phyloP scores from a whole-genome alignment of 2,797 vertebrate genomes.

The Diglossa cyanea region DNA sequence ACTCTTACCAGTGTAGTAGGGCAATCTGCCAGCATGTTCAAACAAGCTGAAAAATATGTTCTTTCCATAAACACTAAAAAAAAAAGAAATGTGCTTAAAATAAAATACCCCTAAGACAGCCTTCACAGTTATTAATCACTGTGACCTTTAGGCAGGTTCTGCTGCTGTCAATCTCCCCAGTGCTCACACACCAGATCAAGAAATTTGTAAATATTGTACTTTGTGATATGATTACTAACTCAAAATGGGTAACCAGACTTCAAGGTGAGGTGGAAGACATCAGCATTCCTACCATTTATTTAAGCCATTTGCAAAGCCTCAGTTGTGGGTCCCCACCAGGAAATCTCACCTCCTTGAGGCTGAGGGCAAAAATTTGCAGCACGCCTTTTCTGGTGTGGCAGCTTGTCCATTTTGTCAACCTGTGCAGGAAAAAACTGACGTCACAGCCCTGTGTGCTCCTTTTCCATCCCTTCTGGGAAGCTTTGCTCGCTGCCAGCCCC shows the following conservation, averaged over 20 bases:
- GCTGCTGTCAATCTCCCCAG: not conserved
- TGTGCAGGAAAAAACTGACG: not conserved
- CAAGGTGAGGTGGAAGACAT: not conserved
- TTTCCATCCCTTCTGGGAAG: not conserved
- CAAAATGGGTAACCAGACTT: not conserved
- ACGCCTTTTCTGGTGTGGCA: not conserved
- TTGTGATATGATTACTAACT: not conserved
- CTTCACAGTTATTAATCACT: not conserved
- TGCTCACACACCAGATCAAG: not conserved
- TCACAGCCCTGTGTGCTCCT: not conserved
- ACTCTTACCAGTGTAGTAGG: not conserved
- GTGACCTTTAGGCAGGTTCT: not conserved
- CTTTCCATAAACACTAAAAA: not conserved
- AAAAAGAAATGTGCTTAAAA: not conserved
- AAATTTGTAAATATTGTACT: not conserved
- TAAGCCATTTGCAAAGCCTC: not conserved
- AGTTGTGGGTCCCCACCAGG: not conserved
- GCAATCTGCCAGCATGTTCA: not conserved
- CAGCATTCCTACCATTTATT: not conserved
- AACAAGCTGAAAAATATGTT: not conserved
- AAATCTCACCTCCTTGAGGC: not conserved
- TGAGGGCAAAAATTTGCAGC: not conserved
- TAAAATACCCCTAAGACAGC: not conserved
- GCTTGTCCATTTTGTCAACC: not conserved
- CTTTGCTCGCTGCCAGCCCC: not conserved